Conservation (phyloP, 2,888 invertebrate species). For the Sarcophaga variegata region DNA sequence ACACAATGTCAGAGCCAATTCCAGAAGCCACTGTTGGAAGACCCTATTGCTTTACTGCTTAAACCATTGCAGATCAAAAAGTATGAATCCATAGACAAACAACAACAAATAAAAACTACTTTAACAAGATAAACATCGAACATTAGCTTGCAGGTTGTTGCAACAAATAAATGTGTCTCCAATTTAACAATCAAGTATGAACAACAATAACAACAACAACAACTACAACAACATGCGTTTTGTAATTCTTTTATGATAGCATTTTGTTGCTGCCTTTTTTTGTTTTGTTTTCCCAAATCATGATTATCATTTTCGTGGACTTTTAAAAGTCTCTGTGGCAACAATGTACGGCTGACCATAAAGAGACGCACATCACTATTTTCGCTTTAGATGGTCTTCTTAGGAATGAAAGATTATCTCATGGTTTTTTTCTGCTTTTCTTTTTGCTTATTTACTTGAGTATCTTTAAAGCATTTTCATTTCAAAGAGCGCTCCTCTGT, state of each 20-base stretch:
- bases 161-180: conserved; percentile 68
- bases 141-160: conserved; percentile 50
- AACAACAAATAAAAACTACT: conserved; percentile 20
- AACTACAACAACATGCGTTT: neutral
- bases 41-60: no score
- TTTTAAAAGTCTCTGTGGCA: neutral
- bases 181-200: conserved; percentile 49
- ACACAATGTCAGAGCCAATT: no score
- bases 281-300: neutral
- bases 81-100: neutral
- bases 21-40: no score
- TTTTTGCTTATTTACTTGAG: neutral
- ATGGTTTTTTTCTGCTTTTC: neutral
- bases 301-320: neutral
- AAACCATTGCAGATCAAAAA: neutral
- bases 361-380: neutral
- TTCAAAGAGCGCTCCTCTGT: neutral
- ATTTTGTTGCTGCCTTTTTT: no score
- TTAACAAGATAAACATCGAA: conserved; percentile 62
- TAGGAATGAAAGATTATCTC: neutral
- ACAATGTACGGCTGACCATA: neutral
- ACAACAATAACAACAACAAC: conserved; percentile 15
- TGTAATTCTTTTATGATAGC: neutral
- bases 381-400: neutral
- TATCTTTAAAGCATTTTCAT: neutral